These are phyloP conservation scores for Bombylius discolor DNA, from an alignment of 2,888 invertebrate genomes.

Conservation along the genomic window DNA sequence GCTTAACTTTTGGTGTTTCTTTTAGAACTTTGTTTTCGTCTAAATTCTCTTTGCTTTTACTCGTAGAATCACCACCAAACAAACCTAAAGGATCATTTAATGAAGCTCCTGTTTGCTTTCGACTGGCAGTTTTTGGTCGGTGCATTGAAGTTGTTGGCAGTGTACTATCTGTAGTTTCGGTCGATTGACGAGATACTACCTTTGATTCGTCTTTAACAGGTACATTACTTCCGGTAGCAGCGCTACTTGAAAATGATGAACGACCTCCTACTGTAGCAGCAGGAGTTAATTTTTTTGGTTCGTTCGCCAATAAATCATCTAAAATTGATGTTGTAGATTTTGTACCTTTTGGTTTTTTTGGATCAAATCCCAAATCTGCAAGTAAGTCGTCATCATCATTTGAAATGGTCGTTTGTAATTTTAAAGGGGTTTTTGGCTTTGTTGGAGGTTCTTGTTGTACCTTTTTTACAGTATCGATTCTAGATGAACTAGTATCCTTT, in stretches of 20 bases:
- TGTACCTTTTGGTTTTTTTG: conserved; percentile 29
- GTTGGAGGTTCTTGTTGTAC: background rate
- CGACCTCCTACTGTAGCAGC: conserved; percentile 15
- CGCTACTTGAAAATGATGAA: conserved; percentile 1
- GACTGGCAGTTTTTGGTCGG: conserved; percentile 30
- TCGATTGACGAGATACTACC: conserved; percentile 31
- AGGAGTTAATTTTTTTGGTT: conserved; percentile 18
- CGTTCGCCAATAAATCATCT: conserved; percentile 28
- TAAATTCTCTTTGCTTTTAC: conserved; percentile 15
- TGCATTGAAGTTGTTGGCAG: conserved; percentile 15
- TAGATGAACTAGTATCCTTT: conserved; percentile 16
- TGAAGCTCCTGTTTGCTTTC: conserved; percentile 27
- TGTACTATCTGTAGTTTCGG: conserved; percentile 30
- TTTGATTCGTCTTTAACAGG: conserved; percentile 5
- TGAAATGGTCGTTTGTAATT: conserved; percentile 11
- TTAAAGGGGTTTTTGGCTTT: conserved; percentile 1
- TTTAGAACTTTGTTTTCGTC: conserved; percentile 17
- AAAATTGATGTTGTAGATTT: conserved; percentile 25
- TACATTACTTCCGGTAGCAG: conserved; percentile 11
- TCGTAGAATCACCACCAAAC: conserved; percentile 7
- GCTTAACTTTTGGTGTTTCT: conserved; percentile 22
- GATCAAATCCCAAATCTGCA: conserved; percentile 35
- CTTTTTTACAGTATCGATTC: background rate
- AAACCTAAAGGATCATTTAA: conserved; percentile 18
- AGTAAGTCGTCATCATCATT: conserved; percentile 24